Conservation (phyloP, 2,888 invertebrate genomes). For the Notodonta dromedarius region DNA sequence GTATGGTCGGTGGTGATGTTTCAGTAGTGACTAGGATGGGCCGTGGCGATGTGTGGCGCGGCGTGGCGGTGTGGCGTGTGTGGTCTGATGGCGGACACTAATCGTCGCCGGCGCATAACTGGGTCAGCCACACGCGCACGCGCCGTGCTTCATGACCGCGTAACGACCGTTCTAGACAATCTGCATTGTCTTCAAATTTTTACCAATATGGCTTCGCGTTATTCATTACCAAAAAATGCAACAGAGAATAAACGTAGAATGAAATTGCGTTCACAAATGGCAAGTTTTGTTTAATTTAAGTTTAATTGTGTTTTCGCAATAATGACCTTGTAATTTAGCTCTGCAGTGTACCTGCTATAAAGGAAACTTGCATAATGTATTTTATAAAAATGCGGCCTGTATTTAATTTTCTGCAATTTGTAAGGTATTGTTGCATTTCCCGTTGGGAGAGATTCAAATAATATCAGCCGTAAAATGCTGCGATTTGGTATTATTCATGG, state of each 20-base stretch:
- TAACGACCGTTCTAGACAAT: conserved; percentile 42
- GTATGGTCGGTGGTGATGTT: conserved; percentile 67
- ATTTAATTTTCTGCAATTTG: background rate
- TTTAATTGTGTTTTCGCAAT: conserved; percentile 4
- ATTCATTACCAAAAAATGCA: conserved; percentile 11
- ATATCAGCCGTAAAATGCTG: background rate
- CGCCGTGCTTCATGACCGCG: conserved; percentile 64
- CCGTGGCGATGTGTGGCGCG: conserved; percentile 48
- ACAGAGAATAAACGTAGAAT: conserved; percentile 5
- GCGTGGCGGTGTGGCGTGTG: conserved; percentile 56
- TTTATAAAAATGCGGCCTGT: background rate
- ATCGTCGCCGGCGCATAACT: conserved; percentile 67
- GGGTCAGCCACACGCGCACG: conserved; percentile 76
- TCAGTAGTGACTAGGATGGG: conserved; percentile 55
- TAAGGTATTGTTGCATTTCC: background rate
- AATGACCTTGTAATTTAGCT: conserved; percentile 5
- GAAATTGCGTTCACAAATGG: conserved; percentile 8
- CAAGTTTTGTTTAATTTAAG: conserved; percentile 12
- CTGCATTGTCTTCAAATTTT: conserved; percentile 38
- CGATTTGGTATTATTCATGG: background rate
- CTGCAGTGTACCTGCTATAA: background rate
- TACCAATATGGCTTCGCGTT: conserved; percentile 22
- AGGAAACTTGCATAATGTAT: background rate
- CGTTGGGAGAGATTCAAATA: background rate
- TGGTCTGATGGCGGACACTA: conserved; percentile 59